Evolutionary conservation across 2,113 vertebrate species (phyloP).

Genomic region (Xenotilapia longispinis): DNA sequence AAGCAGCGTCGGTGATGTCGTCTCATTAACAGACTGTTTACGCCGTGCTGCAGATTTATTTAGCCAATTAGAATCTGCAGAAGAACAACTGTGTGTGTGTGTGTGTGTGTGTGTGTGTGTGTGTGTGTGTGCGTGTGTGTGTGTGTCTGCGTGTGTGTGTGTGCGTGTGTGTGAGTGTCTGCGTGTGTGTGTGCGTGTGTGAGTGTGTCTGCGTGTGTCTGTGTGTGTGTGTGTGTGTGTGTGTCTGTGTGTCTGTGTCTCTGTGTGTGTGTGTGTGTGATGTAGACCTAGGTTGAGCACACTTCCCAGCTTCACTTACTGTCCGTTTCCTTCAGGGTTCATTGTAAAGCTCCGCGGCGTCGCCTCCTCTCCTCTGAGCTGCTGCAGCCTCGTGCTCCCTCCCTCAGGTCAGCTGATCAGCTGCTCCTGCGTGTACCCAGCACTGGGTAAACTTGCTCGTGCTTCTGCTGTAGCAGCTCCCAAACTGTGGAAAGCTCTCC

Average conservation of each 20-base stretch:
- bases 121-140: rapidly evolving
- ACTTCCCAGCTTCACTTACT: neutral
- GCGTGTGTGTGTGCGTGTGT: rapidly evolving
- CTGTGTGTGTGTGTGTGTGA: rapidly evolving
- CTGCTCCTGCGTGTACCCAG: neutral
- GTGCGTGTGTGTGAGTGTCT: rapidly evolving
- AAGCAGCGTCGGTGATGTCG: neutral
- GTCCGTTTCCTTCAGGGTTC: neutral
- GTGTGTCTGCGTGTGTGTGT: rapidly evolving
- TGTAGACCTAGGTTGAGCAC: neutral
- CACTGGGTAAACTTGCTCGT: neutral
- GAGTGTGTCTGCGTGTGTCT: rapidly evolving
- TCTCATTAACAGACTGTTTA: neutral
- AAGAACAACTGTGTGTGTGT: rapidly evolving
- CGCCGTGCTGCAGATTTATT: neutral
- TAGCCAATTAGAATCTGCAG: neutral
- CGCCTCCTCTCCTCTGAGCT: neutral
- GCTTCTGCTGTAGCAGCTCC: neutral
- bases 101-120: rapidly evolving
- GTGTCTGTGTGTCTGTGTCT: rapidly evolving
- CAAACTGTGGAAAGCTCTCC: neutral
- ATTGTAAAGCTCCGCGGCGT: neutral
- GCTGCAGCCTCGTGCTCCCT: neutral
- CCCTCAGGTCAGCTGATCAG: neutral
- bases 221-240: rapidly evolving